Evolutionary conservation across 1,140 invertebrate genomes (phyloP), one percentile per base, ranked within the genome.

Genomic region (Ceratosolen fusciceps): DNA sequence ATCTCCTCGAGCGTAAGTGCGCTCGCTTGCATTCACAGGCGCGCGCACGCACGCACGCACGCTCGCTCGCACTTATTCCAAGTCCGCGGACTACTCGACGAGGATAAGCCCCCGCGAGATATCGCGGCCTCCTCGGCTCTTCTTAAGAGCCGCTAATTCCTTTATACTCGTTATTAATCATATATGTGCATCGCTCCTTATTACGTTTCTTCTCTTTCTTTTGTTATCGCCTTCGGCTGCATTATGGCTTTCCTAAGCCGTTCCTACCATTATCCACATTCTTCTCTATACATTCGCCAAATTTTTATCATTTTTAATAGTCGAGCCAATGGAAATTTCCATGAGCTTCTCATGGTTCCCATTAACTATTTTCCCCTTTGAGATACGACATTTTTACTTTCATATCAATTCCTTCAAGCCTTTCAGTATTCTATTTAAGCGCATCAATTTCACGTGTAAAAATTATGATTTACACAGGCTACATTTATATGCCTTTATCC

Each of bases 161-260:
- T 60, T 74, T 74, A 74, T 49, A 19, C 52, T 74, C 62, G 72
- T 31, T 80, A 80, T 80, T 74, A 80, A 80, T 80, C 78, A 74
- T 34, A 14, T 29, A 10, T 34, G 31, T 39, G 21, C 21, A 77
- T 77, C 37, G 67, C 65, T 71, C 34, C 49, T 77, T 70, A 70
- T 60, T 54, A 34, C 29, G 70, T 29, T 39, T 43, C 21, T 34
- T 39, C 24, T 16, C 21, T 73, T 60, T 74, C 56, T 62, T 74
- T 47, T 56, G 47, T 62, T 60, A 74, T 43, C 54, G 52, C 26
- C 52, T 47, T 60, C 39, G 34, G 54, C 10, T 62, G 14, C 37
- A 47, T 60, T 62, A 26, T 49, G 34, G 39, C 58, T 43, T 21
- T 5, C 10, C 67, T 0, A 49, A 70, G 39, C 49, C 49, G 49